A percentile compares a stretch with the other conserved stretches of the same genome.
Conservation (phyloP, 2,113 vertebrate genomes). For the Nycticebus coucang region DNA sequence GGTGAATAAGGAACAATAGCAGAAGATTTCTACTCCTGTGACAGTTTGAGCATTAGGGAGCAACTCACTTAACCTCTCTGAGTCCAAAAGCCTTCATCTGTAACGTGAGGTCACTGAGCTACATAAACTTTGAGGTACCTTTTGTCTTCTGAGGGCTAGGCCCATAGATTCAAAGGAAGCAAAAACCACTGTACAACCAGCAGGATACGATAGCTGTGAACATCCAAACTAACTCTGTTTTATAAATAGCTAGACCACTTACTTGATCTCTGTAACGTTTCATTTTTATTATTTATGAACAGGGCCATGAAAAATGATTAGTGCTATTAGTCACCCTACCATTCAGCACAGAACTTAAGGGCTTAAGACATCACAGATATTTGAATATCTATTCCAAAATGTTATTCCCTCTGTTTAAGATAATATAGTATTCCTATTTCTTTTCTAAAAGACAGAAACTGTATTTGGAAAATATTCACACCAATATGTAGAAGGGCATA, state of each 20-base stretch:
- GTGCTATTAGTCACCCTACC: not conserved
- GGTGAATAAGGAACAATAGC: not conserved
- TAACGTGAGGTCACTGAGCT: not conserved
- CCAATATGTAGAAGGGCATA: not conserved
- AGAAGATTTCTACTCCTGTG: not conserved
- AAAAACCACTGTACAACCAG: not conserved
- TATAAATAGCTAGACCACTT: not conserved
- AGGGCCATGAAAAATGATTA: not conserved
- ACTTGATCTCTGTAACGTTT: not conserved
- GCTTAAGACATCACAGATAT: not conserved
- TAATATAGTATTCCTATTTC: not conserved
- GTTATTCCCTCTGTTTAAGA: not conserved
- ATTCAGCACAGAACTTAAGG: not conserved
- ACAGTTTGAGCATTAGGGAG: not conserved
- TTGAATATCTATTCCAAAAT: not conserved
- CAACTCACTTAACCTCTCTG: not conserved
- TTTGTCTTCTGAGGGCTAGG: not conserved
- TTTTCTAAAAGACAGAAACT: not conserved
- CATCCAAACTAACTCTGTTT: not conserved
- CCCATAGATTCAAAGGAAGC: not conserved
- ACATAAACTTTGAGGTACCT: not conserved
- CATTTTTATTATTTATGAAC: not conserved
- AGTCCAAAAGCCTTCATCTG: not conserved
- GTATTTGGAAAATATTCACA: not conserved
- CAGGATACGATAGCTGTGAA: not conserved